These are phyloP conservation scores for Lycophotia porphyrea DNA, from an alignment of 2,888 invertebrate species.

Conservation along the genomic window DNA sequence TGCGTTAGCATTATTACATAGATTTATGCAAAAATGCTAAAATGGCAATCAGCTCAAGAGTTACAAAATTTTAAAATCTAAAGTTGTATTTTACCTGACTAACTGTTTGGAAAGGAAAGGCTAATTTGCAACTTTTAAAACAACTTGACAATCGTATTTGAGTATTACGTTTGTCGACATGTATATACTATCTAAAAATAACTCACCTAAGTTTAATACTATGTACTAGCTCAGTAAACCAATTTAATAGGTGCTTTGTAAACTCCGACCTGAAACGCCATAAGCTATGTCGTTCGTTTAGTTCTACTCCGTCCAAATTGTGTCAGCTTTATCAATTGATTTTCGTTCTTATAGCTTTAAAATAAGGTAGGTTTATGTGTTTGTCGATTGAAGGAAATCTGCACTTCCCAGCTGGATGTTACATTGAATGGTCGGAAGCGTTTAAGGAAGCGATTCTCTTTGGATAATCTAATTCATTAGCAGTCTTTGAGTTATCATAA, in stretches of 20 bases:
- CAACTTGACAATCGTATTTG: not conserved
- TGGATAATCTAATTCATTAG: conserved; percentile 87
- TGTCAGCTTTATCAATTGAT: conserved; percentile 42
- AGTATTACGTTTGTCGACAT: not conserved
- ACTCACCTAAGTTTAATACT: not conserved
- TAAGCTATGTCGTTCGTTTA: conserved; percentile 57
- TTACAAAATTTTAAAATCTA: too few relatives aligned
- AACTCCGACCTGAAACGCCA: conserved; percentile 41
- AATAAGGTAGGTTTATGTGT: conserved; percentile 47
- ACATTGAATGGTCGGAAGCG: conserved; percentile 73
- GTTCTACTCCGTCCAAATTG: conserved; percentile 56
- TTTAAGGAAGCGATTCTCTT: conserved; percentile 78
- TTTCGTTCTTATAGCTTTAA: conserved; percentile 55
- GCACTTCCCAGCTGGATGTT: conserved; percentile 47
- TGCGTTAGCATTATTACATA: not conserved
- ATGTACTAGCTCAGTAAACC: not conserved
- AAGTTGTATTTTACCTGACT: too few relatives aligned
- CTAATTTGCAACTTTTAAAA: not conserved
- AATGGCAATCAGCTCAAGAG: not conserved
- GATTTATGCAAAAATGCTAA: not conserved
- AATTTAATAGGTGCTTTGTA: conserved; percentile 22
- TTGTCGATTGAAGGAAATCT: conserved; percentile 33
- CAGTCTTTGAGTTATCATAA: conserved; percentile 78
- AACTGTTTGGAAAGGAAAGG: not conserved
- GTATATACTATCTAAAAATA: not conserved